Percentiles rank a stretch among this genome's conserved stretches.
Conservation (phyloP, 2,888 invertebrate genomes). For the Orthosia incerta region DNA sequence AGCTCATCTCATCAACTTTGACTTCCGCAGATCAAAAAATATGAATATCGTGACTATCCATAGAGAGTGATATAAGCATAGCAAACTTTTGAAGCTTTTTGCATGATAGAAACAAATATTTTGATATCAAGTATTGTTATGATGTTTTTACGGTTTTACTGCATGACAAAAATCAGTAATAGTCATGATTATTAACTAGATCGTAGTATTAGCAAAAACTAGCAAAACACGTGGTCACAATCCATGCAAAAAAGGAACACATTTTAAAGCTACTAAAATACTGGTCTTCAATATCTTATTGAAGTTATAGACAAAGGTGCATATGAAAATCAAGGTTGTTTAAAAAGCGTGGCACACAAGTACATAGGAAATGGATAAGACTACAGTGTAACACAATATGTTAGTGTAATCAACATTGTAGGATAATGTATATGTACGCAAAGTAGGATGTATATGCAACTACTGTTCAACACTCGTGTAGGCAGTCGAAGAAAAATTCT, state of each 20-base stretch:
- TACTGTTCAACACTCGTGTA: constrained; percentile 58
- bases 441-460: constrained; percentile 54
- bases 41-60: constrained; percentile 85
- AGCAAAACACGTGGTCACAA: constrained; percentile 33
- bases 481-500: constrained; percentile 62
- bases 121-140: constrained; percentile 23
- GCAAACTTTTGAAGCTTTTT: constrained; percentile 56
- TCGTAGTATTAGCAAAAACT: constrained; percentile 36
- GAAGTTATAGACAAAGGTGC: constrained; percentile 28
- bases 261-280: constrained; percentile 22
- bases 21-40: constrained; percentile 82
- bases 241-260: constrained; percentile 37
- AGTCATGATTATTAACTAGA: constrained; percentile 30
- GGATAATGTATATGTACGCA: constrained; percentile 60
- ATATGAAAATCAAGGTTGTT: constrained; percentile 30
- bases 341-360: constrained; percentile 30
- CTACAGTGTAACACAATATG: constrained; percentile 58
- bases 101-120: constrained; percentile 37
- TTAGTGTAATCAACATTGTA: constrained; percentile 60
- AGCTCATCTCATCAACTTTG: constrained; percentile 49
- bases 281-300: constrained; percentile 20
- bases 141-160: constrained; percentile 24
- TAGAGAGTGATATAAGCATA: constrained; percentile 65
- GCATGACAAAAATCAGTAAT: constrained; percentile 20
- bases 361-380: constrained; percentile 26